Conservation (phyloP, 2,888 invertebrate genomes). For the Panopea generosa region DNA sequence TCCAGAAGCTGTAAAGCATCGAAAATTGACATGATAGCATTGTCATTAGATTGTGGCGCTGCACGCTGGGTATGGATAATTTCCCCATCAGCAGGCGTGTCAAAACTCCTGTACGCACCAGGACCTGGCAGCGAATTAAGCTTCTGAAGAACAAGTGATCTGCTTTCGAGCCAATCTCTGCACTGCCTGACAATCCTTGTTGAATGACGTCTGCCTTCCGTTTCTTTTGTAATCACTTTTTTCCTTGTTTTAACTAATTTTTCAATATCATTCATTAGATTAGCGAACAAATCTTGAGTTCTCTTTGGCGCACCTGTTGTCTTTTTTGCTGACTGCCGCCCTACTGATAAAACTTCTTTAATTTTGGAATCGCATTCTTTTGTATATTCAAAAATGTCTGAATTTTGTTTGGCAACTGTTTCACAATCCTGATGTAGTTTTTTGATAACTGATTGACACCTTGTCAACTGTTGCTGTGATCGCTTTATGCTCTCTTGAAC, state of each 20-base stretch:
- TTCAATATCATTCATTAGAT: slow-evolving; percentile 70
- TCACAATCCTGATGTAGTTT: slow-evolving; percentile 71
- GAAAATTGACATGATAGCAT: slow-evolving; percentile 66
- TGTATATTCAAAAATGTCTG: slow-evolving; percentile 65
- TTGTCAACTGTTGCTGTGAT: slow-evolving; percentile 56
- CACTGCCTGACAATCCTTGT: slow-evolving; percentile 66
- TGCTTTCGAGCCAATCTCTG: slow-evolving; percentile 65
- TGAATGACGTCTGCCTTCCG: slow-evolving; percentile 64
- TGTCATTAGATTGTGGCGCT: slow-evolving; percentile 45
- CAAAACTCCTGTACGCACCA: slow-evolving; percentile 15
- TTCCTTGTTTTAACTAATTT: slow-evolving; percentile 59
- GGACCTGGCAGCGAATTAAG: slow-evolving; percentile 31
- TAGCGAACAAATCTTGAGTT: slow-evolving; percentile 67
- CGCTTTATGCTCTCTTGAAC: slow-evolving; percentile 57
- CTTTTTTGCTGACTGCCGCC: slow-evolving; percentile 58
- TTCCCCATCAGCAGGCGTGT: slow-evolving; percentile 8
- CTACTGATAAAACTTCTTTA: slow-evolving; percentile 47
- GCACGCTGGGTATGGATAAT: slow-evolving; percentile 20
- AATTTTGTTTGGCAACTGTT: slow-evolving; percentile 64
- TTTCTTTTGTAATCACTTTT: slow-evolving; percentile 61
- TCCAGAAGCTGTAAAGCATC: slow-evolving; percentile 67
- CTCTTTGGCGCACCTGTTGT: slow-evolving; percentile 50
- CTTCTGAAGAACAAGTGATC: slow-evolving; percentile 48
- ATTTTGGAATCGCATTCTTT: slow-evolving; percentile 67
- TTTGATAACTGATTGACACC: slow-evolving; percentile 65